These are phyloP conservation scores for Batillaria attramentaria DNA, from an alignment of 1,140 invertebrate species.

Conservation along the genomic window DNA sequence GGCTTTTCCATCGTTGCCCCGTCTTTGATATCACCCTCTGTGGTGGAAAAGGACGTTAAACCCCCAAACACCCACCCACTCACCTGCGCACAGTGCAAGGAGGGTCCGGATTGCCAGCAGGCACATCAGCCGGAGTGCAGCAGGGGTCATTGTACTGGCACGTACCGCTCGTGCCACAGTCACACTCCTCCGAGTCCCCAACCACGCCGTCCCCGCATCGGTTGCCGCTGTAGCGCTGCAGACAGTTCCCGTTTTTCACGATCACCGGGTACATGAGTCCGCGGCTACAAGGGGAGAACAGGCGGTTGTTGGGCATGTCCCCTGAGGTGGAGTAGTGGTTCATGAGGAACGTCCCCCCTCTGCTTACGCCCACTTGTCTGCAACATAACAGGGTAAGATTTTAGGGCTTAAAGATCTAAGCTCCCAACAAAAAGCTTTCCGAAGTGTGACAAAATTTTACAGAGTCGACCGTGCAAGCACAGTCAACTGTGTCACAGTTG, in stretches of 20 bases:
- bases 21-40: too few relatives aligned
- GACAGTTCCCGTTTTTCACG: constrained; percentile 47
- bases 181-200: constrained; percentile 60
- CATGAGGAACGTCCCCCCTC: constrained; percentile 60
- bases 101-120: constrained; percentile 27
- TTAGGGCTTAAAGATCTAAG: too few relatives aligned
- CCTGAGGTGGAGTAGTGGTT: constrained; percentile 49
- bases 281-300: constrained; percentile 59
- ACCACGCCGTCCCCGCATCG: constrained; percentile 53
- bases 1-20: too few relatives aligned
- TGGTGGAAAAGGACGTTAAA: too few relatives aligned
- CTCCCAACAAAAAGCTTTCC: too few relatives aligned
- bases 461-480: too few relatives aligned
- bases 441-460: too few relatives aligned
- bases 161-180: constrained; percentile 50
- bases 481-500: too few relatives aligned
- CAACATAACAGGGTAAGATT: too few relatives aligned
- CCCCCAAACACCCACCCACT: too few relatives aligned
- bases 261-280: constrained; percentile 58
- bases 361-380: too few relatives aligned
- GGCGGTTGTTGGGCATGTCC: constrained; percentile 51
- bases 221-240: constrained; percentile 4
- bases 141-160: constrained; percentile 54
- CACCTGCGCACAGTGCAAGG: constrained; percentile 50
- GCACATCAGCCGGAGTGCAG: constrained; percentile 49